phyloP scores from a whole-genome alignment of 2,797 vertebrate genomes.

The Sebastes oblongus region DNA sequence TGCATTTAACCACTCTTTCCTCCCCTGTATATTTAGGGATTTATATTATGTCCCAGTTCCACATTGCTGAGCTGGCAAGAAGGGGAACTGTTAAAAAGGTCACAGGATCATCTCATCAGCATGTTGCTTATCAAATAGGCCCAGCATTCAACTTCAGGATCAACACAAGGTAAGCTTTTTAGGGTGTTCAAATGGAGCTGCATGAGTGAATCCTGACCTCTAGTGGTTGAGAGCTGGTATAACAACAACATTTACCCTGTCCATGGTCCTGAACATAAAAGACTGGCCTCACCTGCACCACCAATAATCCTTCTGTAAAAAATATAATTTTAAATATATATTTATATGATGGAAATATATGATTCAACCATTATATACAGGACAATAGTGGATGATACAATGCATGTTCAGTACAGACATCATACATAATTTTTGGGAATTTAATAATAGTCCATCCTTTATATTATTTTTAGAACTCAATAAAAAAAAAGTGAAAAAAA shows the following conservation, averaged over 20 bases:
- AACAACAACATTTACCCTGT: slow-evolving; percentile 55
- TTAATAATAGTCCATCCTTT: too few species aligned
- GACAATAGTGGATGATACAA: background rate
- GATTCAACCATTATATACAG: background rate
- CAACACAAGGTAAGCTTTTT: slow-evolving; percentile 84
- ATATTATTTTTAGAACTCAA: too few species aligned
- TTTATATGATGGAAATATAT: background rate
- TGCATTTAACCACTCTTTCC: background rate
- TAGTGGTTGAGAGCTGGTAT: slow-evolving; percentile 47
- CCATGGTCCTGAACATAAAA: slow-evolving; percentile 83
- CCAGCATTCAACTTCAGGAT: slow-evolving; percentile 88
- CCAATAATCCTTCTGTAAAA: background rate
- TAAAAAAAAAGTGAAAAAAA: too few species aligned
- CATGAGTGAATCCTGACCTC: slow-evolving; percentile 58
- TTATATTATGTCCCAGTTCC: slow-evolving; percentile 92
- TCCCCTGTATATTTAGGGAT: slow-evolving; percentile 78
- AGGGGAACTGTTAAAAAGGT: slow-evolving; percentile 84
- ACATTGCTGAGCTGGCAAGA: slow-evolving; percentile 88
- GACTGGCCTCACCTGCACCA: background rate
- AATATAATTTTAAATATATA: too few species aligned
- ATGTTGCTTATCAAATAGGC: slow-evolving; percentile 86
- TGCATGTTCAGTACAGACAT: background rate
- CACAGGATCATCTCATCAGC: slow-evolving; percentile 82
- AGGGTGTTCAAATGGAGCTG: background rate
- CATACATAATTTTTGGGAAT: too few species aligned